Evolutionary conservation across 2,113 vertebrate species (phyloP).

Genomic region (Craseonycteris thonglongyai): DNA sequence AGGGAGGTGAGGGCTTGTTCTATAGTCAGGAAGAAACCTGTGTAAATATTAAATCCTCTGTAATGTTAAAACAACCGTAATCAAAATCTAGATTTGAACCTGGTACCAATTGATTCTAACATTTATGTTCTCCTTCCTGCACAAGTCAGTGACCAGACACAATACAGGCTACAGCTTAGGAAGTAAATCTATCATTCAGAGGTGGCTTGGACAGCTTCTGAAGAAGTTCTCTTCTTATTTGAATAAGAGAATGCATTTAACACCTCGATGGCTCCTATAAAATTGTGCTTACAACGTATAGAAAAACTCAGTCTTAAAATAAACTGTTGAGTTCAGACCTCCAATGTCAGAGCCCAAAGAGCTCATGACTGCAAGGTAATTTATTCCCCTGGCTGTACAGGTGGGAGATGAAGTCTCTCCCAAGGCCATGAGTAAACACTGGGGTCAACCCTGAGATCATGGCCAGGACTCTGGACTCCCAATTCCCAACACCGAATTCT

Average conservation of each 20-base stretch:
- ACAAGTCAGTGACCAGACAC: neutral
- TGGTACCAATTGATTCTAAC: neutral
- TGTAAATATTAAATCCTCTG: neutral
- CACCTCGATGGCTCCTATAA: neutral
- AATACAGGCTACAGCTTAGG: neutral
- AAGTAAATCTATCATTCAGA: neutral
- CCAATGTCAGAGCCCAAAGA: neutral
- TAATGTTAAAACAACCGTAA: neutral
- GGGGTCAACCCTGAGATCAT: neutral
- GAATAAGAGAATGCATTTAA: conserved; percentile 14
- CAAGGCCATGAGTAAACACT: neutral
- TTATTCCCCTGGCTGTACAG: neutral
- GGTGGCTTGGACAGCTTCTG: neutral
- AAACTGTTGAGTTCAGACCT: neutral
- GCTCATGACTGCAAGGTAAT: neutral
- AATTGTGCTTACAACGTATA: neutral
- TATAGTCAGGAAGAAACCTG: neutral
- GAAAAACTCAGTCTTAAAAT: conserved; percentile 34
- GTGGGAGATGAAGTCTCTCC: neutral
- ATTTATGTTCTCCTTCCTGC: neutral
- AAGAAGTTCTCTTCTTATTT: neutral
- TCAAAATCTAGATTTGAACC: neutral
- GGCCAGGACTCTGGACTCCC: neutral
- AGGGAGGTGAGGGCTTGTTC: neutral
- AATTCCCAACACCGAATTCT: neutral